Evolutionary conservation across 1,140 invertebrate genomes (phyloP).

Genomic region (Caenorhabditis inopinata): DNA sequence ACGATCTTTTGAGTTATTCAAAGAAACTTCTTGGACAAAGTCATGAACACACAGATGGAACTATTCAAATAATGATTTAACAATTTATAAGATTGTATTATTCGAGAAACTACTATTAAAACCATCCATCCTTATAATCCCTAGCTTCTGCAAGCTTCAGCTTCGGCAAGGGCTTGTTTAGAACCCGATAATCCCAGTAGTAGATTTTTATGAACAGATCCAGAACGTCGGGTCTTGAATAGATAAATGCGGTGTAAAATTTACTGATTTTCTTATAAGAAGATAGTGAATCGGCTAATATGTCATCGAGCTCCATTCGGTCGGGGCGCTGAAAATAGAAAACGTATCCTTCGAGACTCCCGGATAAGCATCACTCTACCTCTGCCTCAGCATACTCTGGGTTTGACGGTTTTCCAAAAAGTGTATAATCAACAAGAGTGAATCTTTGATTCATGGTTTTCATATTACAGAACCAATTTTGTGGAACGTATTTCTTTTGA

Average conservation of each 20-base stretch:
- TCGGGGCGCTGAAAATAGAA: background rate
- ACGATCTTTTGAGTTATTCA: too few species aligned
- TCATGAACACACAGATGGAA: too few species aligned
- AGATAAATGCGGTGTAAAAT: background rate
- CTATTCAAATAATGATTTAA: too few species aligned
- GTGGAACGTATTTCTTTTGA: background rate
- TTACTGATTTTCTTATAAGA: background rate
- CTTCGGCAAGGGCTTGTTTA: background rate
- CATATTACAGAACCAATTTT: constrained; percentile 3
- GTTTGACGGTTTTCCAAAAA: background rate
- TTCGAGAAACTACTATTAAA: background rate
- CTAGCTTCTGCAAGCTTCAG: background rate
- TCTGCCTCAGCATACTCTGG: background rate
- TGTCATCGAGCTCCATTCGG: background rate
- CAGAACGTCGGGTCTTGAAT: background rate
- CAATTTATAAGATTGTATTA: background rate
- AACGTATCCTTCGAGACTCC: background rate
- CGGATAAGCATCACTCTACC: background rate
- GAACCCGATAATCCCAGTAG: background rate
- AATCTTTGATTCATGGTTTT: background rate
- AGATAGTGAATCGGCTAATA: background rate
- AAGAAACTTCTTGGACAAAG: too few species aligned
- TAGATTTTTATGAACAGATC: constrained; percentile 3
- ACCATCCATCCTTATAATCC: constrained; percentile 20
- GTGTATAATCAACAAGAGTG: background rate